Conservation (phyloP, 2,888 invertebrate genomes). For the Ryuthela nishihirai region DNA sequence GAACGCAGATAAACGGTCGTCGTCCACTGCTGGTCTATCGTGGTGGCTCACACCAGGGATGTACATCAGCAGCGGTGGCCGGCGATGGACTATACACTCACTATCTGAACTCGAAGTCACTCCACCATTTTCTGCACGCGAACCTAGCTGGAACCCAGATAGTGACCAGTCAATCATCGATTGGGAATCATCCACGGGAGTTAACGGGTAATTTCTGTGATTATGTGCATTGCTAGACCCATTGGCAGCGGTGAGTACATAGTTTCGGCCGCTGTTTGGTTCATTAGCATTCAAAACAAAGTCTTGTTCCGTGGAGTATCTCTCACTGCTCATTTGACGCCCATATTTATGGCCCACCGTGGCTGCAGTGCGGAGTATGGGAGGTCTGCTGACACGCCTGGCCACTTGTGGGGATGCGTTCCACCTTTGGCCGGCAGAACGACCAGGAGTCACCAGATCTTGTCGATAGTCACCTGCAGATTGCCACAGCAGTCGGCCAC, state of each 20-base stretch:
- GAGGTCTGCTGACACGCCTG: slow-evolving; percentile 11
- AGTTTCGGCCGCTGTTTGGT: too few relatives aligned
- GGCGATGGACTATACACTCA: slow-evolving; percentile 23
- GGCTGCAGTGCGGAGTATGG: slow-evolving; percentile 17
- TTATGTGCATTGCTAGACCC: too few relatives aligned
- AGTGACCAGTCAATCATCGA: slow-evolving; percentile 22
- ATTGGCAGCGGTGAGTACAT: too few relatives aligned
- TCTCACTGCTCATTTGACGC: too few relatives aligned
- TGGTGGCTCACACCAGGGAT: slow-evolving; percentile 40
- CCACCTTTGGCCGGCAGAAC: neutral
- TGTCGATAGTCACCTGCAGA: too few relatives aligned
- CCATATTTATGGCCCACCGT: too few relatives aligned
- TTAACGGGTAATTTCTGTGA: too few relatives aligned
- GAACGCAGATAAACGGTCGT: slow-evolving; percentile 25
- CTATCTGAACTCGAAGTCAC: slow-evolving; percentile 28
- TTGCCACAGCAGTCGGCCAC: too few relatives aligned
- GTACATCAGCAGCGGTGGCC: slow-evolving; percentile 39
- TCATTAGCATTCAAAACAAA: too few relatives aligned
- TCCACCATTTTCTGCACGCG: slow-evolving; percentile 13
- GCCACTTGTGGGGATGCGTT: neutral
- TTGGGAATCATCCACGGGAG: neutral
- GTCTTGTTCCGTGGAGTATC: too few relatives aligned
- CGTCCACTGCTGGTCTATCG: slow-evolving; percentile 24
- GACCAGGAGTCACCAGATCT: too few relatives aligned
- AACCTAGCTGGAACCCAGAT: slow-evolving; percentile 19